These are phyloP conservation scores for Pseudochaenichthys georgianus DNA, from an alignment of 2,797 vertebrate species.

Conservation along the genomic window DNA sequence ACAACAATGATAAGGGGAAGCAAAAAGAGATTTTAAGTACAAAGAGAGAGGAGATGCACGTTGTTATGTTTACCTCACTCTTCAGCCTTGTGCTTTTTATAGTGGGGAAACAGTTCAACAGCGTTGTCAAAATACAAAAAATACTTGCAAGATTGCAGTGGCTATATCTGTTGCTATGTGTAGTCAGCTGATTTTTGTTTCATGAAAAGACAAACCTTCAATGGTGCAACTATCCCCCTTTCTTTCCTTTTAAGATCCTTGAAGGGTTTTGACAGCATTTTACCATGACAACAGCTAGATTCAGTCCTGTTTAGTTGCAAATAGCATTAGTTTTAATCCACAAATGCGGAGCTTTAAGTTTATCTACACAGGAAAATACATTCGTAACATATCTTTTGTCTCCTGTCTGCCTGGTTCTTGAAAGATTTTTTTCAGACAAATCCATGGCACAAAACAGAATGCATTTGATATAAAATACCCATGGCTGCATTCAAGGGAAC, in stretches of 20 bases:
- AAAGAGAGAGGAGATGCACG: constrained; percentile 5
- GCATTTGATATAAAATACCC: constrained; percentile 44
- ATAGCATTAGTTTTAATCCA: constrained; percentile 41
- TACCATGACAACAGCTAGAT: constrained; percentile 40
- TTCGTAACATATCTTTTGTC: constrained; percentile 32
- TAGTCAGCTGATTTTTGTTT: constrained; percentile 30
- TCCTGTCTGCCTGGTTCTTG: constrained; percentile 36
- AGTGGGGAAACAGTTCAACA: background rate
- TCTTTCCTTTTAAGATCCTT: background rate
- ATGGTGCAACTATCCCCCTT: constrained; percentile 11
- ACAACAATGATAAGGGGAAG: background rate
- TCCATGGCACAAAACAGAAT: constrained; percentile 34
- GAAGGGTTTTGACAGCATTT: constrained; percentile 33
- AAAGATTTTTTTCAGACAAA: constrained; percentile 34
- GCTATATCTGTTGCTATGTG: constrained; percentile 12
- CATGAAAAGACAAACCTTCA: background rate
- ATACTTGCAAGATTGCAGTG: background rate
- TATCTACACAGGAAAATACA: constrained; percentile 40
- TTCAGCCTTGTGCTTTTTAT: constrained; percentile 3
- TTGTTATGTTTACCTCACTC: background rate
- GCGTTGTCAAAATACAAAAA: constrained; percentile 2
- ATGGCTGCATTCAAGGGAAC: constrained; percentile 34
- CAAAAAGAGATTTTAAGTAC: background rate
- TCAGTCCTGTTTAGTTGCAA: constrained; percentile 32
- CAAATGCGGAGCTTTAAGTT: constrained; percentile 49